phyloP scores from a whole-genome alignment of 92 coral and sea anemone species.

The Siderastrea siderea region DNA sequence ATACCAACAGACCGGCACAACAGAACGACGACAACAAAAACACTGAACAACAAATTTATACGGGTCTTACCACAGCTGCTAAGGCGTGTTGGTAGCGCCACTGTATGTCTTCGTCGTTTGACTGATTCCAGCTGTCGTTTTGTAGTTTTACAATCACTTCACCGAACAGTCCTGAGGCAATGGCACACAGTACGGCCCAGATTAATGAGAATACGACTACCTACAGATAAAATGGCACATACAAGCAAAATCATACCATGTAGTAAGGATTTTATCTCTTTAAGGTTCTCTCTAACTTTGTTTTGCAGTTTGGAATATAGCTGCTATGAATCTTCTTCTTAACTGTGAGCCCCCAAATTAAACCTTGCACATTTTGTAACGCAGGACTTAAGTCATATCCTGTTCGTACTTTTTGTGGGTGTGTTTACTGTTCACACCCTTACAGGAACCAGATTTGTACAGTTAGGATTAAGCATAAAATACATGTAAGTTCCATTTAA shows the following conservation, averaged over 20 bases:
- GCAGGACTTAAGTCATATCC: too few relatives aligned
- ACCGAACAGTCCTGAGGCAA: slow-evolving; percentile 32
- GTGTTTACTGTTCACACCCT: too few relatives aligned
- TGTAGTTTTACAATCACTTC: slow-evolving; percentile 21
- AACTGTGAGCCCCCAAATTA: too few relatives aligned
- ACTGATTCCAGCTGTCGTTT: slow-evolving; percentile 20
- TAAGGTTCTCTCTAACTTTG: not conserved
- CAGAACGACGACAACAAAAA: not conserved
- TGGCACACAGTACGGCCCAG: slow-evolving; percentile 39
- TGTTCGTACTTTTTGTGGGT: too few relatives aligned
- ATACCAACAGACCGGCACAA: not conserved
- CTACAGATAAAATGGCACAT: not conserved
- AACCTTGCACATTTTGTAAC: too few relatives aligned
- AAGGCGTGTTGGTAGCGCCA: slow-evolving; percentile 47
- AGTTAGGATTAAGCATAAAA: too few relatives aligned
- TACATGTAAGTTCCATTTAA: too few relatives aligned
- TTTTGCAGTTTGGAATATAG: too few relatives aligned
- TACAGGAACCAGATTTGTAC: too few relatives aligned
- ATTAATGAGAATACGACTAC: slow-evolving; percentile 22
- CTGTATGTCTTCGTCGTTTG: slow-evolving; percentile 9
- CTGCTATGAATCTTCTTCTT: too few relatives aligned
- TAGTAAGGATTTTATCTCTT: not conserved
- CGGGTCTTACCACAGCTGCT: slow-evolving; percentile 28
- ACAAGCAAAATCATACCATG: not conserved
- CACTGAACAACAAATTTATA: not conserved